Percentiles rank a stretch among this genome's conserved stretches.
Conservation (phyloP, 2,797 vertebrate species). For the Danio jaintianensis region DNA sequence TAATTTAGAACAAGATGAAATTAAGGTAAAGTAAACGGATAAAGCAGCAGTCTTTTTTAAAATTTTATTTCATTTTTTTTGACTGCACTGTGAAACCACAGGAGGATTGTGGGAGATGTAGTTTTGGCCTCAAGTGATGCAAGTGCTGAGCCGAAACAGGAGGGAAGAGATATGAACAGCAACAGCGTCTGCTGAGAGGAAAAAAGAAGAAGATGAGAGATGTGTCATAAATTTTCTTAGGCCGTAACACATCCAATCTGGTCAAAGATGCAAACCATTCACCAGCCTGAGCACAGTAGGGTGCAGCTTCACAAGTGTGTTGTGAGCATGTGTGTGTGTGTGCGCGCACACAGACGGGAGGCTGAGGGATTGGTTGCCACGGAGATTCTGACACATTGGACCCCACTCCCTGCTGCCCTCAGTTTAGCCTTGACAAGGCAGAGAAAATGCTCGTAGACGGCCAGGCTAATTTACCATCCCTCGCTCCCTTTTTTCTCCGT, state of each 20-base stretch:
- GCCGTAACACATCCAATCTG: constrained; percentile 72
- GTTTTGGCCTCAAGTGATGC: not conserved
- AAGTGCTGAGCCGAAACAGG: constrained; percentile 18
- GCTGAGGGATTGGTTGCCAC: constrained; percentile 81
- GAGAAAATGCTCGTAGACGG: constrained; percentile 71
- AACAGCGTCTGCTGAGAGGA: not conserved
- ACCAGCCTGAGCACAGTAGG: constrained; percentile 47
- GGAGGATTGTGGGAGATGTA: constrained; percentile 28
- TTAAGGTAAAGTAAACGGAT: not conserved
- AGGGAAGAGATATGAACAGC: constrained; percentile 17
- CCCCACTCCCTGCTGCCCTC: constrained; percentile 81
- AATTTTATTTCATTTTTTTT: not conserved
- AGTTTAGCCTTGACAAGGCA: constrained; percentile 82
- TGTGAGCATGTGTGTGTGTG: constrained; percentile 52
- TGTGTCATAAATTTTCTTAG: constrained; percentile 62
- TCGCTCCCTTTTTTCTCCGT: constrained; percentile 30
- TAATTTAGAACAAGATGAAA: not conserved
- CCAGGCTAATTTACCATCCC: constrained; percentile 76
- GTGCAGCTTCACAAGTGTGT: not conserved
- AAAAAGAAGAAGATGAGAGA: not conserved
- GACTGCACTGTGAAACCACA: not conserved
- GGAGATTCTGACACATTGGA: constrained; percentile 80
- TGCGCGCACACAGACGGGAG: constrained; percentile 57
- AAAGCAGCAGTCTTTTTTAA: not conserved
- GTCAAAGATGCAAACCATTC: constrained; percentile 70